Evolutionary conservation across 2,113 vertebrate genomes (phyloP).

Genomic region (Pelvicachromis taeniatus): DNA sequence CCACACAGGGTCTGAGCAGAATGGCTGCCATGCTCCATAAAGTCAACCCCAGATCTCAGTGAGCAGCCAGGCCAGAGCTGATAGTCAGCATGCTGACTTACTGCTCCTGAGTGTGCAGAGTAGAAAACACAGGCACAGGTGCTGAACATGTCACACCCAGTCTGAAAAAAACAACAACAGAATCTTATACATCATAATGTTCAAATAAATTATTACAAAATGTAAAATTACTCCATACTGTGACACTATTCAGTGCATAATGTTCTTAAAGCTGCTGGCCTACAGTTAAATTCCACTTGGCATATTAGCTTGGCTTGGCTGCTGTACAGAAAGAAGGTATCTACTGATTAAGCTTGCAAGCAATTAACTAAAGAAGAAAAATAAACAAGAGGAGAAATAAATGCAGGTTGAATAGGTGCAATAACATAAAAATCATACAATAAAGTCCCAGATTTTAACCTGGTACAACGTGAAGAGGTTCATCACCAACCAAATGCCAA

Average conservation of each 20-base stretch:
- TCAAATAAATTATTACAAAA: neutral
- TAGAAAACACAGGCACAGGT: neutral
- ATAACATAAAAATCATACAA: neutral
- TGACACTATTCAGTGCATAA: neutral
- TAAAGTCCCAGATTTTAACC: neutral
- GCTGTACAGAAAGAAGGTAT: neutral
- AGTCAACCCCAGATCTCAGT: neutral
- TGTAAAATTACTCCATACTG: neutral
- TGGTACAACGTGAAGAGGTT: fast-evolving
- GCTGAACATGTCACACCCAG: neutral
- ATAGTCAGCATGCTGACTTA: neutral
- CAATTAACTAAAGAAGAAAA: neutral
- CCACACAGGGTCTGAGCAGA: neutral
- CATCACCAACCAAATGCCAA: neutral
- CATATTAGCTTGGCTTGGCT: neutral
- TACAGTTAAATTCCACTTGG: neutral
- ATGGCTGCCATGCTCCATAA: neutral
- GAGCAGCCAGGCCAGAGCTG: neutral
- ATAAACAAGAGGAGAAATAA: neutral
- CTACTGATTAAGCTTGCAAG: neutral
- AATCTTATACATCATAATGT: neutral
- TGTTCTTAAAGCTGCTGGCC: neutral
- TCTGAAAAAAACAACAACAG: neutral
- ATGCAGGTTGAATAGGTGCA: neutral
- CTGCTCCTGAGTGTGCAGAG: neutral